Percentiles rank a stretch among this genome's conserved stretches.
phyloP scores from a whole-genome alignment of 1,140 invertebrate species.

The Hyposmocoma kahamanoa region DNA sequence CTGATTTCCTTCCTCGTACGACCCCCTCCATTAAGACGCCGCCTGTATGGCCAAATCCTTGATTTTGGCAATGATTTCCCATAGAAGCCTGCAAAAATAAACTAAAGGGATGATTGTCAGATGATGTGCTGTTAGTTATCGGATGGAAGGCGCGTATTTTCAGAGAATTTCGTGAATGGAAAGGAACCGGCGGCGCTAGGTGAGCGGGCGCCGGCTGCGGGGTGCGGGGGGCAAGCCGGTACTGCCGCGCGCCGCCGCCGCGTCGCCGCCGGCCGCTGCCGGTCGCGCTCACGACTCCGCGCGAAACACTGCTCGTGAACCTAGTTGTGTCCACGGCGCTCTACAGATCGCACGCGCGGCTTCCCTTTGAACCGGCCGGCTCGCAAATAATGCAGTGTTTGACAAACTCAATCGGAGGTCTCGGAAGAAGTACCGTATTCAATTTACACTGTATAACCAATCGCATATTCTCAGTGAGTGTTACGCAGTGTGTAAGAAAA shows the following conservation, averaged over 20 bases:
- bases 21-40: conserved; percentile 37
- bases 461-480: conserved; percentile 71
- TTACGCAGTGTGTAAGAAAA: conserved; percentile 72
- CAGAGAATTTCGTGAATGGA: conserved; percentile 64
- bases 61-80: background rate
- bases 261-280: conserved; percentile 21
- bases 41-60: background rate
- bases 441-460: conserved; percentile 68
- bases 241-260: conserved; percentile 34
- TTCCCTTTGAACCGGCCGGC: conserved; percentile 61
- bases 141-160: conserved; percentile 42
- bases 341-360: conserved; percentile 62
- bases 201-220: conserved; percentile 18
- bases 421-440: conserved; percentile 70
- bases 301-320: conserved; percentile 15
- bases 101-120: conserved; percentile 13
- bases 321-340: conserved; percentile 65
- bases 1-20: conserved; percentile 61
- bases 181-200: conserved; percentile 54
- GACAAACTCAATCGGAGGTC: conserved; percentile 71
- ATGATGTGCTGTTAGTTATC: conserved; percentile 18
- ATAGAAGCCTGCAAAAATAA: background rate
- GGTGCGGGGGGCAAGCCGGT: conserved; percentile 24
- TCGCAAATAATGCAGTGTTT: conserved; percentile 72
- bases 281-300: conserved; percentile 26